phyloP scores from a whole-genome alignment of 2,888 invertebrate species.

The Lypha dubia region DNA sequence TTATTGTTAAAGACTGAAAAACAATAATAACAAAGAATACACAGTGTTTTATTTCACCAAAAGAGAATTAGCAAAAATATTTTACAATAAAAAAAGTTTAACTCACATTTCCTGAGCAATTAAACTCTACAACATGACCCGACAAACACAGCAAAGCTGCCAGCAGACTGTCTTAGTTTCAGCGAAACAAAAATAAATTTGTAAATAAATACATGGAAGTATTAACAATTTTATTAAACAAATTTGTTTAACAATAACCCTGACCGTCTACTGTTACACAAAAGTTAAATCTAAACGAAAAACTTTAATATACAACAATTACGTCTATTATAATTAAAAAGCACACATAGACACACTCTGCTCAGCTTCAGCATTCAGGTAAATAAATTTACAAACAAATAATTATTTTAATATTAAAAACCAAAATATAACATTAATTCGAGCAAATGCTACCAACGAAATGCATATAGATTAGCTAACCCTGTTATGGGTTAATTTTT shows the following conservation, averaged over 20 bases:
- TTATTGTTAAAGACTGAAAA: constrained; percentile 82
- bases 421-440: too few species aligned
- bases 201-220: not conserved
- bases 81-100: not conserved
- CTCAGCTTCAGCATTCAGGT: too few species aligned
- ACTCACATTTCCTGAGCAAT: constrained; percentile 25
- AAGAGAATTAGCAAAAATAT: not conserved
- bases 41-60: constrained; percentile 47
- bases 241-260: constrained; percentile 58
- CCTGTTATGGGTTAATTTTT: too few species aligned
- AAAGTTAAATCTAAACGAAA: too few species aligned
- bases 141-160: not conserved
- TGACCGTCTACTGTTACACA: constrained; percentile 22
- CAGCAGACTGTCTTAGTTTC: not conserved
- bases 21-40: constrained; percentile 54
- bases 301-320: not conserved
- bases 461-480: too few species aligned
- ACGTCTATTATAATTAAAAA: not conserved
- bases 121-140: constrained; percentile 1
- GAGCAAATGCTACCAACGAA: too few species aligned
- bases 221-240: constrained; percentile 58
- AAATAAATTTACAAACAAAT: too few species aligned
- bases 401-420: too few species aligned
- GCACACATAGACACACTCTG: not conserved
- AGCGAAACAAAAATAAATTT: not conserved